Evolutionary conservation across 2,797 vertebrate species (phyloP).

Genomic region (Notoglanidium macrostoma): DNA sequence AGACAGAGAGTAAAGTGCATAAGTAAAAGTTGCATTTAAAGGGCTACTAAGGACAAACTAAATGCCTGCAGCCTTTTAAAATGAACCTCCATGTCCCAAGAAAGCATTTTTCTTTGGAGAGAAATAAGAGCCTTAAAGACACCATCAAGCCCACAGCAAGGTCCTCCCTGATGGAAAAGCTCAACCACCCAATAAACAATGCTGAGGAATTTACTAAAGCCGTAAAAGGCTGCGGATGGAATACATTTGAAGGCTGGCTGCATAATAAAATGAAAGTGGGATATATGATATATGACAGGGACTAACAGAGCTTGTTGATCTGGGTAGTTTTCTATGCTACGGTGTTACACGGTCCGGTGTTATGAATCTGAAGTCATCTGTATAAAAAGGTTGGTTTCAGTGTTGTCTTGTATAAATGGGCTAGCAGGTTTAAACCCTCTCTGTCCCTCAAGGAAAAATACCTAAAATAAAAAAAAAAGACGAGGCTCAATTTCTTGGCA

Average conservation of each 20-base stretch:
- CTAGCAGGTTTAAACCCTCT: not conserved
- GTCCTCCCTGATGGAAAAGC: constrained; percentile 64
- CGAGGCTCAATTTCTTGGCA: not conserved
- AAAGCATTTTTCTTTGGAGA: constrained; percentile 34
- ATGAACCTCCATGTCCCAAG: constrained; percentile 36
- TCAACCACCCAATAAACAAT: constrained; percentile 73
- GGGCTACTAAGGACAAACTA: constrained; percentile 46
- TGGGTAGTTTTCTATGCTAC: constrained; percentile 4
- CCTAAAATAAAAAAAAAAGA: not conserved
- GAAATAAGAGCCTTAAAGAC: constrained; percentile 42
- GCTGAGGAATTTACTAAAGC: constrained; percentile 57
- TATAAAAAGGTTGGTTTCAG: constrained; percentile 8
- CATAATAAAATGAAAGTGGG: constrained; percentile 66
- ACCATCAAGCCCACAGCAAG: constrained; percentile 45
- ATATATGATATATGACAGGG: constrained; percentile 65
- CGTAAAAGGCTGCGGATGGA: constrained; percentile 69
- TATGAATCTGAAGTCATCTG: constrained; percentile 33
- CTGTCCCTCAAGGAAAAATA: not conserved
- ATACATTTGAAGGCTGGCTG: constrained; percentile 68
- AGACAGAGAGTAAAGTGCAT: constrained; percentile 62
- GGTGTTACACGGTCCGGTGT: not conserved
- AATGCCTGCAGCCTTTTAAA: constrained; percentile 43
- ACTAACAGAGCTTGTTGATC: constrained; percentile 62
- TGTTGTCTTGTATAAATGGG: not conserved
- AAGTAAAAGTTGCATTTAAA: constrained; percentile 46